phyloP scores from a whole-genome alignment of 1,140 invertebrate species.

The Arctopsyche grandis region DNA sequence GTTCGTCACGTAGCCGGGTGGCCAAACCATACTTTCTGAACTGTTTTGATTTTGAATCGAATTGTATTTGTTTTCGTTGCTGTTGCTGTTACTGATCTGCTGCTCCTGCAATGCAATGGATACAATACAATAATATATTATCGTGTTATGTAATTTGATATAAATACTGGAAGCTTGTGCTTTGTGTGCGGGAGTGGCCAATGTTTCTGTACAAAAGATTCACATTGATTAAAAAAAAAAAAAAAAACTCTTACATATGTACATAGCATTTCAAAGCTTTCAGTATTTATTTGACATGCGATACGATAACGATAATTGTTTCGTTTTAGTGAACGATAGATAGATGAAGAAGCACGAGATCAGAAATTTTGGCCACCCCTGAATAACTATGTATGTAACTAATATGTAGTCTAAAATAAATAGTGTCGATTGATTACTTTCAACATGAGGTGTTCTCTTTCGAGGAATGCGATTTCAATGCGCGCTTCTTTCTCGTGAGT shows the following conservation, averaged over 20 bases:
- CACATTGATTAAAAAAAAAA: too few species aligned
- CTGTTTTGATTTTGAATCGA: neutral
- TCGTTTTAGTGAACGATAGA: neutral
- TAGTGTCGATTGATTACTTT: neutral
- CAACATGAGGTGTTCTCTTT: neutral
- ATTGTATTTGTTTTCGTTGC: neutral
- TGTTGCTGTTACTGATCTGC: neutral
- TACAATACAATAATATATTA: neutral
- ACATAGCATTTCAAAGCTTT: neutral
- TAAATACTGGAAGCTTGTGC: neutral
- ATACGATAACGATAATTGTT: neutral
- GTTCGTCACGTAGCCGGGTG: neutral
- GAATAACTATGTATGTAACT: neutral
- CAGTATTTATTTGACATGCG: neutral
- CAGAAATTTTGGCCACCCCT: slow-evolving; percentile 6
- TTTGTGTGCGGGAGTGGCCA: neutral
- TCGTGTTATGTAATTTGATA: neutral
- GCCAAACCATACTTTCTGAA: neutral
- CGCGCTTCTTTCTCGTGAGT: neutral
- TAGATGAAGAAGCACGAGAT: too few species aligned
- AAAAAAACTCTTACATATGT: too few species aligned
- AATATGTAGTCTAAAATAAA: neutral
- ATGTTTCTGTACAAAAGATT: neutral
- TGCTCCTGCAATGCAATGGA: neutral
- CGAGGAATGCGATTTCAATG: slow-evolving; percentile 16